Percentiles rank a stretch among this genome's conserved stretches.
Evolutionary conservation across 1,140 invertebrate genomes (phyloP).

Genomic region (Leptonema lineaticorne): DNA sequence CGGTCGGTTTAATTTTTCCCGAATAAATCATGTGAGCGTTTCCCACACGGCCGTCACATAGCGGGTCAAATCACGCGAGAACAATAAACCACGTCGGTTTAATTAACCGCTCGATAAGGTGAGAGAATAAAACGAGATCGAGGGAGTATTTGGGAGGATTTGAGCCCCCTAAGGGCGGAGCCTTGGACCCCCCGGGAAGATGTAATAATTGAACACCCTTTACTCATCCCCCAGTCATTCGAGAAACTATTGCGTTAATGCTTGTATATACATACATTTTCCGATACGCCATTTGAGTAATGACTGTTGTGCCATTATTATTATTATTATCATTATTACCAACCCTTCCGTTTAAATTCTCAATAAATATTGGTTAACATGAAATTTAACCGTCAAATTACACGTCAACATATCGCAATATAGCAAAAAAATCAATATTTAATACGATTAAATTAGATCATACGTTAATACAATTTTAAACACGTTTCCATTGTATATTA

Average conservation of each 20-base stretch:
- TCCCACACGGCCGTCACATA: slow-evolving; percentile 16
- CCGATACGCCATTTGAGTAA: too few species aligned
- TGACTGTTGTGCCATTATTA: too few species aligned
- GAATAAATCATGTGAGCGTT: slow-evolving; percentile 24
- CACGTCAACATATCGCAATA: too few species aligned
- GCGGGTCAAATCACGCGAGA: slow-evolving; percentile 29
- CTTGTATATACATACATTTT: not conserved
- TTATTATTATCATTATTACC: too few species aligned
- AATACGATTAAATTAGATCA: too few species aligned
- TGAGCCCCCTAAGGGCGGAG: slow-evolving; percentile 18
- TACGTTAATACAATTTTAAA: too few species aligned
- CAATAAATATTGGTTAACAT: too few species aligned
- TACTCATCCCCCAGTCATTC: not conserved
- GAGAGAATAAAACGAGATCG: slow-evolving; percentile 5
- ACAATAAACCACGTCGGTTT: slow-evolving; percentile 31
- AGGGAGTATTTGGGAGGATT: too few species aligned
- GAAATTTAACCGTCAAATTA: too few species aligned
- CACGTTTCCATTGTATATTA: too few species aligned
- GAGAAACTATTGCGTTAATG: not conserved
- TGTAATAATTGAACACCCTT: slow-evolving; percentile 1
- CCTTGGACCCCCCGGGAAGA: not conserved
- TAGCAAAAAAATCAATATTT: too few species aligned
- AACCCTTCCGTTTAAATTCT: too few species aligned
- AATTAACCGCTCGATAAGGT: slow-evolving; percentile 13
- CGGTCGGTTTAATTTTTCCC: slow-evolving; percentile 15